Percentiles rank a stretch among this genome's conserved stretches.
phyloP scores from a whole-genome alignment of 2,797 vertebrate species.

The Masticophis lateralis region DNA sequence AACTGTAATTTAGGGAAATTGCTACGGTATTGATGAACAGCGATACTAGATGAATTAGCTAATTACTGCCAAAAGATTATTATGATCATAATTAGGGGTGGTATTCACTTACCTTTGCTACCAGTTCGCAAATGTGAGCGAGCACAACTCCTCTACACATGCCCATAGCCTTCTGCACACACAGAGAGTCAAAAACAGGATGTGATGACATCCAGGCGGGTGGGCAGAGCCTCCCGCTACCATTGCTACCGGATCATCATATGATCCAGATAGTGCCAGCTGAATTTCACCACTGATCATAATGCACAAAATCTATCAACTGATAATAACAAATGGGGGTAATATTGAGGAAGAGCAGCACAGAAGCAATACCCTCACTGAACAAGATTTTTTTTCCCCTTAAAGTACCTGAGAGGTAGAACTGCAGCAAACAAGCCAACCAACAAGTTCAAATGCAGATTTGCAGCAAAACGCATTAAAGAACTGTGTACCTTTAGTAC shows the following conservation, averaged over 20 bases:
- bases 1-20: background rate
- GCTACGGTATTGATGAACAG: background rate
- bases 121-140: too few species aligned
- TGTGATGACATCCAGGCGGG: too few species aligned
- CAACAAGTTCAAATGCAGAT: background rate
- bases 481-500: background rate
- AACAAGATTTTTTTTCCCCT: background rate
- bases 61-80: background rate
- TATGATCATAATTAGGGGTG: background rate
- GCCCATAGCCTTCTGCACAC: too few species aligned
- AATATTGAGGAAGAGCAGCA: background rate
- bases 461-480: background rate
- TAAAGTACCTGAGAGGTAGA: background rate
- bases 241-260: accelerated
- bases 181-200: too few species aligned
- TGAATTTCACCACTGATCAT: background rate
- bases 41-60: background rate
- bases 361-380: background rate
- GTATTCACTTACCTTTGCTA: too few species aligned
- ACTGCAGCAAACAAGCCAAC: background rate
- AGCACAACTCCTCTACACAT: too few species aligned
- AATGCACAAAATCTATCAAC: background rate
- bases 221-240: too few species aligned
- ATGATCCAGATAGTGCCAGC: too few species aligned
- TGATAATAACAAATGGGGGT: background rate